These are phyloP conservation scores for Thaumatotibia leucotreta DNA, from an alignment of 1,140 invertebrate species.

Conservation along the genomic window DNA sequence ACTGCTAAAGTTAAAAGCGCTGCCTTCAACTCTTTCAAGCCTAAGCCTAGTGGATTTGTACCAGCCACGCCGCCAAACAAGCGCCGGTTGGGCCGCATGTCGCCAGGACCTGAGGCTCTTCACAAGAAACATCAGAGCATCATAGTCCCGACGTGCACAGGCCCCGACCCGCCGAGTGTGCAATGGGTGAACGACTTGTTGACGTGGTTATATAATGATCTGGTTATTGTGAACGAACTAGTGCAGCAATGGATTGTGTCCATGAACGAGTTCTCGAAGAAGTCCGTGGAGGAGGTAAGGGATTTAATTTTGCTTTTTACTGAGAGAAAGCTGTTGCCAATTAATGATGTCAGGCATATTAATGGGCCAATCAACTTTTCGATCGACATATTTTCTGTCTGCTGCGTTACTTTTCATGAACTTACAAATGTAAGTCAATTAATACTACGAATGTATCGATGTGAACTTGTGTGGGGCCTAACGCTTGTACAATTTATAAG, in stretches of 20 bases:
- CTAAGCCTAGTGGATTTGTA: constrained; percentile 71
- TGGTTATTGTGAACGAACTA: constrained; percentile 89
- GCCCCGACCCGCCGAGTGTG: constrained; percentile 79
- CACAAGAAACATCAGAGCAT: constrained; percentile 74
- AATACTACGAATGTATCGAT: no score
- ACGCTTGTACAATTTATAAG: no score
- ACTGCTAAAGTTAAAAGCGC: constrained; percentile 62
- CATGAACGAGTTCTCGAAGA: constrained; percentile 89
- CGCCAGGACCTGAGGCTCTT: constrained; percentile 80
- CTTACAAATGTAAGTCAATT: no score
- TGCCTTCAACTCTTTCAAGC: constrained; percentile 41
- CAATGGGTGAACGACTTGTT: constrained; percentile 93
- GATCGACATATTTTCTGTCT: no score
- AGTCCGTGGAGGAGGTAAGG: constrained; percentile 88
- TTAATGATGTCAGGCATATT: no score
- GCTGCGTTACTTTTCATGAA: no score
- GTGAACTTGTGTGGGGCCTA: no score
- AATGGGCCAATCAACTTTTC: no score
- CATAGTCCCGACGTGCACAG: constrained; percentile 77
- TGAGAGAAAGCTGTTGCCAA: no score
- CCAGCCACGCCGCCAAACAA: constrained; percentile 83
- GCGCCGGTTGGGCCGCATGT: constrained; percentile 83
- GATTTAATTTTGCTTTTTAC: constrained; percentile 1
- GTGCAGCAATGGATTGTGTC: constrained; percentile 89
- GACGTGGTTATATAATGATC: constrained; percentile 91